Evolutionary conservation across 1,140 invertebrate species (phyloP), one percentile per base, ranked within the genome.

Genomic region (Streblospio benedicti): DNA sequence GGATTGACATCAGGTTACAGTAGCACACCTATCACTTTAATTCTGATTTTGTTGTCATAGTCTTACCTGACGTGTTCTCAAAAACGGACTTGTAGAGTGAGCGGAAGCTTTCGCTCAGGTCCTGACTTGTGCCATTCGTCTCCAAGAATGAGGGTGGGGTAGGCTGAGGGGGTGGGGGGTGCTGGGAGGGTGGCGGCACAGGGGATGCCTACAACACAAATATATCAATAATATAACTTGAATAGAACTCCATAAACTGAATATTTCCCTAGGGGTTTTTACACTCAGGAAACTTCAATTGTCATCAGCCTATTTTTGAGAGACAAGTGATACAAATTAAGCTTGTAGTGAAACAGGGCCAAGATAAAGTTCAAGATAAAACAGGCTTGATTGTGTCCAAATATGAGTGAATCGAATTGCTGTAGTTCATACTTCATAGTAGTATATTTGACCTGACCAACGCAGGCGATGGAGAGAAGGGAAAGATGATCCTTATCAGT

Each of bases 21-120:
- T n/a, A n/a, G n/a, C n/a, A n/a, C n/a, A n/a, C n/a, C n/a, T n/a
- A n/a, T n/a, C n/a, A n/a, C n/a, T n/a, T n/a, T n/a, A n/a, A n/a
- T n/a, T n/a, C n/a, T n/a, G n/a, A n/a, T n/a, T n/a, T n/a, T n/a
- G n/a, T n/a, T n/a, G n/a, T n/a, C n/a, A n/a, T n/a, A n/a, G n/a
- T n/a, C 45, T 47, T 47, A 47, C 45, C 45, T 32, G 51, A 53
- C n/a, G n/a, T 65, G 50, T 64, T 68, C 57, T 74, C 74, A 66
- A 77, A 72, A 50, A 75, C 68, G 38, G 69, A 71, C 59, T 75
- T 74, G 65, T 75, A 77, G n/a, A 77, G 64, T 52, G 61, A 71
- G 60, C 72, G 66, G 63, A 77, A 76, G 30, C 74, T 76, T 49
- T 70, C 71, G 67, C 69, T 75, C 43, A 77, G 65, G 57, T 75